Percentiles rank a stretch among this genome's conserved stretches.
These are phyloP conservation scores for Xylocampa areola DNA, from an alignment of 2,888 invertebrate genomes.

Conservation along the genomic window DNA sequence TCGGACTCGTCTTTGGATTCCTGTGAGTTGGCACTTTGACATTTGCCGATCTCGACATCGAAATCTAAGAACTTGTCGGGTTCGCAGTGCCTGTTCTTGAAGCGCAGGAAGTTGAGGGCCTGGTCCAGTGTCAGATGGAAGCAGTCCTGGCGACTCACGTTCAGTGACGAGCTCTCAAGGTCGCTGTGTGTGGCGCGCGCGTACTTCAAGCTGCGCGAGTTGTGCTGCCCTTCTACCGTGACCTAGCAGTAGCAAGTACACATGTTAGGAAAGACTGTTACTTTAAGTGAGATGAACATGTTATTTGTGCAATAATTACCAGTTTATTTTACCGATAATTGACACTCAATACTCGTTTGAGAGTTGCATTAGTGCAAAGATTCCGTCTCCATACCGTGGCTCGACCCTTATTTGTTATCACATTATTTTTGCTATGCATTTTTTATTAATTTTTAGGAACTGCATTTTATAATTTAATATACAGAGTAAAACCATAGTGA, in stretches of 20 bases:
- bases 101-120: slow-evolving; percentile 78
- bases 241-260: slow-evolving; percentile 68
- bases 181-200: slow-evolving; percentile 81
- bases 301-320: background rate
- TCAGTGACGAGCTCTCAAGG: slow-evolving; percentile 76
- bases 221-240: slow-evolving; percentile 73
- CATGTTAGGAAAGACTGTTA: background rate
- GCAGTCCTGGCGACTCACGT: slow-evolving; percentile 79
- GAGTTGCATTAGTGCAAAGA: too few species aligned
- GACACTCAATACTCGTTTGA: too few species aligned
- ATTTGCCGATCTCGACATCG: slow-evolving; percentile 66
- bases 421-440: too few species aligned
- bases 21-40: slow-evolving; percentile 48
- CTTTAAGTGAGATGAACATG: background rate
- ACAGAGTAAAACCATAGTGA: too few species aligned
- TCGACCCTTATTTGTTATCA: too few species aligned
- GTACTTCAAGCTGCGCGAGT: slow-evolving; percentile 75
- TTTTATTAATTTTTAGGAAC: too few species aligned
- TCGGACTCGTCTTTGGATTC: slow-evolving; percentile 62
- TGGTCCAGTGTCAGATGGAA: slow-evolving; percentile 82
- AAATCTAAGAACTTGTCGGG: slow-evolving; percentile 73
- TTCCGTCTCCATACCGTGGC: too few species aligned
- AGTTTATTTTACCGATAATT: too few species aligned
- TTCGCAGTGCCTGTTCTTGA: slow-evolving; percentile 75
- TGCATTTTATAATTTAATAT: too few species aligned